Conservation (phyloP, 2,888 invertebrate genomes). For the Timema podura region DNA sequence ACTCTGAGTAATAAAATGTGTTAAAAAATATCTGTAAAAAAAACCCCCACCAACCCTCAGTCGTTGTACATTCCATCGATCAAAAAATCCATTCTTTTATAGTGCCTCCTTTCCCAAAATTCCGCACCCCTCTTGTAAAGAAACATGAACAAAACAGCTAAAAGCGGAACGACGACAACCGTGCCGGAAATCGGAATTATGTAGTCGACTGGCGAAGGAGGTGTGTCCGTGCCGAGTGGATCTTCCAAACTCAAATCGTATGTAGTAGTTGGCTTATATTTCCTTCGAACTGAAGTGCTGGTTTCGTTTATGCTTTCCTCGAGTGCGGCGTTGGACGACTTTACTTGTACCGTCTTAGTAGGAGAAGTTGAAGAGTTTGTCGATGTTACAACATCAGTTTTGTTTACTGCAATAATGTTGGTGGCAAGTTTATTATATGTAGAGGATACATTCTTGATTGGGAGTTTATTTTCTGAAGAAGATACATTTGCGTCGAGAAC, state of each 20-base stretch:
- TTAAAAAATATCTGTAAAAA: too few species aligned
- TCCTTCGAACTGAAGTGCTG: constrained; percentile 1
- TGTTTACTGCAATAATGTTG: too few species aligned
- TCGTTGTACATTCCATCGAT: constrained; percentile 89
- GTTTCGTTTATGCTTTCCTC: background rate
- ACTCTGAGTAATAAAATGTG: too few species aligned
- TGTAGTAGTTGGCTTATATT: constrained; percentile 28
- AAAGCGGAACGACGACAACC: constrained; percentile 69
- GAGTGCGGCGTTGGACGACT: background rate
- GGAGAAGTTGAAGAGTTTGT: too few species aligned
- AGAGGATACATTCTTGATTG: too few species aligned
- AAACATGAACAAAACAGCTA: constrained; percentile 63
- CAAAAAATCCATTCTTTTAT: constrained; percentile 81
- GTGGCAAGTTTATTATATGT: too few species aligned
- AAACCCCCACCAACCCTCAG: background rate
- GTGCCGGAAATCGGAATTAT: constrained; percentile 71
- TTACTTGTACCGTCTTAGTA: background rate
- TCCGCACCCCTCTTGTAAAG: constrained; percentile 68
- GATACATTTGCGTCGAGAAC: too few species aligned
- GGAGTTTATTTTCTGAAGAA: too few species aligned
- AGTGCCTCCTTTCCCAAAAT: constrained; percentile 82
- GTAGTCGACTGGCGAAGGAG: constrained; percentile 48
- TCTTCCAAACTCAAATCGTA: constrained; percentile 23
- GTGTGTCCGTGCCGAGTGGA: constrained; percentile 2
- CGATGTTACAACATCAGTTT: too few species aligned